phyloP scores from a whole-genome alignment of 2,888 invertebrate genomes.

The Polietes domitor region DNA sequence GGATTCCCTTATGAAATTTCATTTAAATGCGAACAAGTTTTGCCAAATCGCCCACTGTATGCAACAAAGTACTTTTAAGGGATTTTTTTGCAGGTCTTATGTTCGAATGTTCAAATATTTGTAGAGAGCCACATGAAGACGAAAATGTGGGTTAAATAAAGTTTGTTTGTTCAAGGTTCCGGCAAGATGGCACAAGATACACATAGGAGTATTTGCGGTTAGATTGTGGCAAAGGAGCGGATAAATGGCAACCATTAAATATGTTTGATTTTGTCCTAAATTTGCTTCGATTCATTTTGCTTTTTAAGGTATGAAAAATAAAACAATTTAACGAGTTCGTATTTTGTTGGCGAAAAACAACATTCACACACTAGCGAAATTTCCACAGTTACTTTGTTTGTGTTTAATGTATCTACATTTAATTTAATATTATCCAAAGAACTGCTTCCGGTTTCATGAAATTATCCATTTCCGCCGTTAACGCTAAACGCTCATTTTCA shows the following conservation, averaged over 20 bases:
- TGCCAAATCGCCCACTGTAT: neutral
- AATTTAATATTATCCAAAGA: no score
- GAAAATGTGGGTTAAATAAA: conserved; percentile 16
- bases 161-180: neutral
- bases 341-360: neutral
- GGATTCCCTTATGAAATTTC: no score
- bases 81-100: conserved; percentile 28
- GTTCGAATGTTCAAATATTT: neutral
- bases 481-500: neutral
- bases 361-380: no score
- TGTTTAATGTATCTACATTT: neutral
- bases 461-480: neutral
- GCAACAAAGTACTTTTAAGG: conserved; percentile 14
- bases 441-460: neutral
- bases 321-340: neutral
- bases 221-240: neutral
- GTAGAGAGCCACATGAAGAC: neutral
- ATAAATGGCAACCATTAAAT: neutral
- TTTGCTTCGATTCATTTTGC: neutral
- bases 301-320: neutral
- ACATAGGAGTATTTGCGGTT: neutral
- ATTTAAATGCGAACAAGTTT: no score
- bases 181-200: neutral
- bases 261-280: neutral
- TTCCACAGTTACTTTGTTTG: neutral